Base-by-base conservation (phyloP, 2,113 vertebrate genomes). In the Mus musculus region DNA sequence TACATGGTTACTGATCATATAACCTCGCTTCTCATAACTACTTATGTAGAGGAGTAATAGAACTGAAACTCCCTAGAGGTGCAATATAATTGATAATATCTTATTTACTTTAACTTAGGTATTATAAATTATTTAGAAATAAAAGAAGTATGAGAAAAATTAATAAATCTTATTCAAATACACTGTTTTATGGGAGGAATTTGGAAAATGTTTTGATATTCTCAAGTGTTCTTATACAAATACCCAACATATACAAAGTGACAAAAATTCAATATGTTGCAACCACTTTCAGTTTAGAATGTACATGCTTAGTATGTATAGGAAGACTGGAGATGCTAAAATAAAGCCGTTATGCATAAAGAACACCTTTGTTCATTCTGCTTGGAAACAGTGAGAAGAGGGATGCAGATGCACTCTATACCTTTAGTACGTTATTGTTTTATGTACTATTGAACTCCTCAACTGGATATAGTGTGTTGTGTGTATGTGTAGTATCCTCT, bases 321-420 rank as follows among this genome's bases (percentile, higher is more conserved):
- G 54, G 78, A n/a, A 81, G 33, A 28, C 20, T 3, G 42, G 36
- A 59, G 10, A 42, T 1, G 5, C 13, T 24, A 52, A 42, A 36
- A 17, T 19, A n/a, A 36, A 7, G 13, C 0, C 0, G 0, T 28
- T 8, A 24, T 49, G 30, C 52, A 71, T 8, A 46, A 17, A 61
- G n/a, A 52, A 26, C 30, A 20, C 39, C 8, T 2, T 5, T n/a
- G 10, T 24, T 69, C 52, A 71, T 7, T 24, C 0, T 82, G 10
- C 16, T 89, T 26, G 12, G 65, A 7, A 54, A 49, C 6, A 71
- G 39, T 6, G 24, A 11, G 33, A 63, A 16, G 46, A 12, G 42
- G 14, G 7, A 7, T 59, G 7, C 30, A 10, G 13, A 28, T 26
- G 16, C 20, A 39, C 11, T 59, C 71, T 42, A 36, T 20, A 22